These are phyloP conservation scores for Thyatira batis DNA, from an alignment of 2,888 invertebrate genomes.

Conservation along the genomic window DNA sequence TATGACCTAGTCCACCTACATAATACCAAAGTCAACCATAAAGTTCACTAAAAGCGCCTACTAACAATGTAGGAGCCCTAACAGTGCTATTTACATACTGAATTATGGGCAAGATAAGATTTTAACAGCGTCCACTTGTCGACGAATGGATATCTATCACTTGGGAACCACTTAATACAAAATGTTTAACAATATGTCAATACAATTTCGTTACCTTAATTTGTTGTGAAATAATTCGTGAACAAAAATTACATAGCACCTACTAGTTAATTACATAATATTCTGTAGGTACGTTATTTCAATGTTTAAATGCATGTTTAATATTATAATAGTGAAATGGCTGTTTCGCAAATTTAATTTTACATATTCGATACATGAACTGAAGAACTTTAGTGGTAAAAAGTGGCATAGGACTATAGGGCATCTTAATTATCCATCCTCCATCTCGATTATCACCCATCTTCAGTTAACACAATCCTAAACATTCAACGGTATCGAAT, in stretches of 20 bases:
- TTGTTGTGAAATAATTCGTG: too few species aligned
- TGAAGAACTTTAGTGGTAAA: too few species aligned
- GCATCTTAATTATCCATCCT: not conserved
- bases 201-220: too few species aligned
- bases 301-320: too few species aligned
- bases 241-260: too few species aligned
- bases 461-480: not conserved
- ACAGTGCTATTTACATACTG: constrained; percentile 28
- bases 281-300: too few species aligned
- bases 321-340: too few species aligned
- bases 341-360: too few species aligned
- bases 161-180: not conserved
- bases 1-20: constrained; percentile 2
- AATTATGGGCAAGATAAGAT: constrained; percentile 45
- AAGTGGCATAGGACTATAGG: not conserved
- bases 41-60: constrained; percentile 14
- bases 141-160: constrained; percentile 4
- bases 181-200: too few species aligned
- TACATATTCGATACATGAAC: too few species aligned
- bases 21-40: constrained; percentile 5
- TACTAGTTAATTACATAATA: too few species aligned
- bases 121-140: constrained; percentile 33
- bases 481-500: not conserved
- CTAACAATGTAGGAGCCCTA: constrained; percentile 42
- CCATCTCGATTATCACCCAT: not conserved